Evolutionary conservation across 2,113 vertebrate species (phyloP).

Genomic region (Ptyas mucosa): DNA sequence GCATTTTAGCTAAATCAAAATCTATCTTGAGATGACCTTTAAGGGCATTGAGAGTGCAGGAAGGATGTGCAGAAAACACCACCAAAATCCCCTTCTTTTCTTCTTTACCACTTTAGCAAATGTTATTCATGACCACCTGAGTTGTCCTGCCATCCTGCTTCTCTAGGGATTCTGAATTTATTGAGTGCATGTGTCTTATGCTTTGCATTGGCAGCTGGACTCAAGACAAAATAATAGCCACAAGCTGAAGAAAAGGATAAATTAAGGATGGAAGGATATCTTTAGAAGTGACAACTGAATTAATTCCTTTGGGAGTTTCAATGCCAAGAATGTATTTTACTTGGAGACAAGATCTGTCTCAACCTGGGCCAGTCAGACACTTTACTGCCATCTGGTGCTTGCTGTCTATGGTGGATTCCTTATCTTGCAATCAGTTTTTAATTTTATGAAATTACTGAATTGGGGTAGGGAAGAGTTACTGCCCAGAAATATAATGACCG

Average conservation of each 20-base stretch:
- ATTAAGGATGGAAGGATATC: not conserved
- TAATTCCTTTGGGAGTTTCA: not conserved
- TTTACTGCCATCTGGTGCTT: not conserved
- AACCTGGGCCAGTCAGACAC: not conserved
- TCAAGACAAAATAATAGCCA: not conserved
- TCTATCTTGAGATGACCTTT: not conserved
- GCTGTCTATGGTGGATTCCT: not conserved
- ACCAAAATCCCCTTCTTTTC: not conserved
- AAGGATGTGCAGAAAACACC: not conserved
- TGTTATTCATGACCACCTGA: not conserved
- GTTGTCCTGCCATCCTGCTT: not conserved
- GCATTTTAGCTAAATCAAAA: not conserved
- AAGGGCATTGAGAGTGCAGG: not conserved
- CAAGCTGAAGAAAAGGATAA: not conserved
- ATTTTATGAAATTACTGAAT: not conserved
- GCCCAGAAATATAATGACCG: not conserved
- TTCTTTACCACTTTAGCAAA: not conserved
- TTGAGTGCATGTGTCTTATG: not conserved
- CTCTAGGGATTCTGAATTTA: not conserved
- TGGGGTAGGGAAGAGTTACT: not conserved
- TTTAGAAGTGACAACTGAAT: conserved; percentile 1
- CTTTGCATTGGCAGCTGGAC: not conserved
- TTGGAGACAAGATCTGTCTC: not conserved
- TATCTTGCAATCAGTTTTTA: not conserved
- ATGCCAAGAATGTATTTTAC: not conserved